Evolutionary conservation across 2,113 vertebrate genomes (phyloP).

Genomic region (Syngnathoides biaculeatus): DNA sequence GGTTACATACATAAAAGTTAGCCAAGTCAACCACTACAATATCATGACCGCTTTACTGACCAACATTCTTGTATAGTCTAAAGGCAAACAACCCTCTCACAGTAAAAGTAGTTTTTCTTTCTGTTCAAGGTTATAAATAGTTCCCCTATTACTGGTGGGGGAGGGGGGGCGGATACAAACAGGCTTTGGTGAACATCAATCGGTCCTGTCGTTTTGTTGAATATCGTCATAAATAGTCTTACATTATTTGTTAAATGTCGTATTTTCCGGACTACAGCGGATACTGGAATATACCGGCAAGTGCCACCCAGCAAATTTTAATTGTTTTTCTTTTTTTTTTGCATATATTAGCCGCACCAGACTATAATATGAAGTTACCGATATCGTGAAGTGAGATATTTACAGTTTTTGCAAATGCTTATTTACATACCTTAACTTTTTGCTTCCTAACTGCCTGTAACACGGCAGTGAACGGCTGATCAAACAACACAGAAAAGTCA

Average conservation of each 20-base stretch:
- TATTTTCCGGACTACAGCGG: background rate
- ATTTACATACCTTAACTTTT: too few species aligned
- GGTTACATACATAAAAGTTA: background rate
- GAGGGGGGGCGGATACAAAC: too few species aligned
- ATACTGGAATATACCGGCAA: too few species aligned
- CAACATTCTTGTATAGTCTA: background rate
- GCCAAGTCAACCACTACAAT: background rate
- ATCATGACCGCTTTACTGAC: background rate
- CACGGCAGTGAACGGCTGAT: background rate
- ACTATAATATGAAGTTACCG: too few species aligned
- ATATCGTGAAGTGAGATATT: too few species aligned
- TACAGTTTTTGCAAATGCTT: too few species aligned
- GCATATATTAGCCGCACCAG: too few species aligned
- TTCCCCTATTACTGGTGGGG: too few species aligned
- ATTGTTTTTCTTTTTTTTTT: too few species aligned
- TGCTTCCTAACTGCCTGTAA: background rate
- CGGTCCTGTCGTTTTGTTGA: background rate
- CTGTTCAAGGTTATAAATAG: background rate
- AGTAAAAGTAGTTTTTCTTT: background rate
- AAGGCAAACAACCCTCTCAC: background rate
- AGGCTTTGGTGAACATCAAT: too few species aligned
- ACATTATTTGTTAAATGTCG: background rate
- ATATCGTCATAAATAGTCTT: background rate
- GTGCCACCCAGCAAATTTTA: too few species aligned
- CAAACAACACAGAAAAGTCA: background rate